A percentile compares a stretch with the other conserved stretches of the same genome.
Evolutionary conservation across 2,888 invertebrate species (phyloP).

Genomic region (Leucoptera coffeella): DNA sequence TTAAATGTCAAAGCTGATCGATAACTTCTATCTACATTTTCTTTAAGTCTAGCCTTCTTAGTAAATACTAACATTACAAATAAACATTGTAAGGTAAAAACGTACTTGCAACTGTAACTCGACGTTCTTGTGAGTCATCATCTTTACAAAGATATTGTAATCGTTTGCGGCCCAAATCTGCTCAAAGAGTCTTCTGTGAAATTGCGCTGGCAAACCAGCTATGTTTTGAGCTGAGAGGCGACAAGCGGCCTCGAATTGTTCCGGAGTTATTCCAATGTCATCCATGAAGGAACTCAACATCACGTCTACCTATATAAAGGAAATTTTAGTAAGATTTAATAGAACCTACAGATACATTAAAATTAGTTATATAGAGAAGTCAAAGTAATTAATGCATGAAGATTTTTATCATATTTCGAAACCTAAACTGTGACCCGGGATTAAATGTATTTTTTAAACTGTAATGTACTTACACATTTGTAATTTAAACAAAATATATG

Average conservation of each 20-base stretch:
- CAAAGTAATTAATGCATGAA: conserved; percentile 6
- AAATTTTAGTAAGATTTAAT: not conserved
- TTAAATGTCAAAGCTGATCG: no score
- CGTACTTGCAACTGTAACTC: conserved; percentile 74
- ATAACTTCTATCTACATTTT: no score
- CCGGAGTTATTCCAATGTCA: conserved; percentile 81
- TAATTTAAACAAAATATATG: no score
- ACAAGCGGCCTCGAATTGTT: conserved; percentile 83
- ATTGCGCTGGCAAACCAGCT: conserved; percentile 49
- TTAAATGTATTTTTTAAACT: no score
- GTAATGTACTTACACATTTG: no score
- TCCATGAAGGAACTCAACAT: conserved; percentile 90
- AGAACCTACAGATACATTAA: not conserved
- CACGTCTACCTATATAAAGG: conserved; percentile 63
- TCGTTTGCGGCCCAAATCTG: conserved; percentile 93
- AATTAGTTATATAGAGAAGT: not conserved
- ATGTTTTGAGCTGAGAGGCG: conserved; percentile 35
- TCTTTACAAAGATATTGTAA: conserved; percentile 78
- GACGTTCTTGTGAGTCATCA: conserved; percentile 91
- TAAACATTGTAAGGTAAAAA: no score
- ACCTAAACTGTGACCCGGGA: no score
- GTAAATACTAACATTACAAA: no score
- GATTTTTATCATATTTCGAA: not conserved
- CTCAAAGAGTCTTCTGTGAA: conserved; percentile 57
- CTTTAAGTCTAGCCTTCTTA: no score